Conservation (phyloP, 2,797 vertebrate species). For the Pipistrellus nathusii region DNA sequence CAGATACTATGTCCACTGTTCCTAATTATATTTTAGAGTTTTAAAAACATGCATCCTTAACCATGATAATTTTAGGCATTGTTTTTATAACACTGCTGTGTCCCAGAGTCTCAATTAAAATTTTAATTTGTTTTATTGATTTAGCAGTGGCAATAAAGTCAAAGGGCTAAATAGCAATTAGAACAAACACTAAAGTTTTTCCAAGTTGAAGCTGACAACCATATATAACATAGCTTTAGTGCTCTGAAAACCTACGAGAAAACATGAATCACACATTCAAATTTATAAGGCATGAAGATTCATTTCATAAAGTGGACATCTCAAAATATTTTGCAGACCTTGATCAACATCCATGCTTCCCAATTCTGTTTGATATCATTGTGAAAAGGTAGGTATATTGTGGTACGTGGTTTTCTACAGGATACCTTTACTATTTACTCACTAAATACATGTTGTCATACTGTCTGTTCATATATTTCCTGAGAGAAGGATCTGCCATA, state of each 20-base stretch:
- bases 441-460: neutral
- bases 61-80: slow-evolving; percentile 57
- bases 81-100: slow-evolving; percentile 43
- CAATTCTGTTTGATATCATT: neutral
- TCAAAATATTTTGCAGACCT: slow-evolving; percentile 20
- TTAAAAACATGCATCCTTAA: slow-evolving; percentile 67
- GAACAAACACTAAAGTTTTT: slow-evolving; percentile 30
- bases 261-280: slow-evolving; percentile 29
- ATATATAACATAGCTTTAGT: neutral
- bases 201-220: slow-evolving; percentile 8
- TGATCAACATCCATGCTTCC: neutral
- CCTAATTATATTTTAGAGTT: slow-evolving; percentile 71
- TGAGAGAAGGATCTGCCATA: neutral
- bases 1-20: slow-evolving; percentile 75
- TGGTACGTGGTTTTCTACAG: neutral
- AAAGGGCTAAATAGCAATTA: neutral
- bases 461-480: neutral
- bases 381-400: neutral
- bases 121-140: slow-evolving; percentile 69
- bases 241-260: slow-evolving; percentile 21
- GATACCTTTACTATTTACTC: neutral
- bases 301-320: neutral
- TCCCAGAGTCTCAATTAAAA: slow-evolving; percentile 62
- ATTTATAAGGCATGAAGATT: neutral
- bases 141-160: slow-evolving; percentile 47